Base-by-base conservation (phyloP, 1,140 invertebrate genomes). In the Aethina tumida region DNA sequence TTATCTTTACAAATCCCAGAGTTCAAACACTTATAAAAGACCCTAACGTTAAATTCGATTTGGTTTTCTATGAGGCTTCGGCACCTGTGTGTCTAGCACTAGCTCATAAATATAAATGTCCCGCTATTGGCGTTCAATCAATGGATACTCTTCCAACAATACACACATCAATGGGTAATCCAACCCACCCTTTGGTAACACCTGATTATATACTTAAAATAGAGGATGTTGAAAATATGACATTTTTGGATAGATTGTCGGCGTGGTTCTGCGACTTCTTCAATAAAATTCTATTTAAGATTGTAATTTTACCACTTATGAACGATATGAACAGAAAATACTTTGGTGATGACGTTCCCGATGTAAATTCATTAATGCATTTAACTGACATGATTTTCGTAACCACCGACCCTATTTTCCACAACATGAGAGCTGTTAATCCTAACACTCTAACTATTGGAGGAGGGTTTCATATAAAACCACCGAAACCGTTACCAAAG, bases 161-260 rank as follows among this genome's bases (percentile, higher is more conserved):
- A 10, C 52, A 55, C 32, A 42, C 53, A 20, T 32, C 43, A 3
- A 39, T 62, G 12, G 59, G 55, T 9, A 60, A 56, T 24, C 52
- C 53, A 9, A 40, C 49, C 16, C 54, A 62, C 43, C 55, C 60
- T 0, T 36, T 52, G 10, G 33, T 56, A 12, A 55, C 55, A 40
- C 53, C 58, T 3, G 49, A 58, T 41, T 30, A 53, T 16, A 19
- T 44, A 4, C 27, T 43, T 30, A n/a, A n/a, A n/a, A n/a, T n/a
- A n/a, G 30, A 37, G 2, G 53, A 48, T 27, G 38, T 35, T 5
- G 15, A 16, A 28, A 18, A 46, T 12, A 14, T 52, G 14, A 43
- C n/a, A 29, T 47, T 61, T 14, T 57, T 45, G 45, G 54, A 65
- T 29, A 58, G 59, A 35, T 4, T 62, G 1, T 10, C 27, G 1